Percentiles rank a stretch among this genome's conserved stretches.
Evolutionary conservation across 2,888 invertebrate genomes (phyloP).

Genomic region (Camptogramma bilineatum): DNA sequence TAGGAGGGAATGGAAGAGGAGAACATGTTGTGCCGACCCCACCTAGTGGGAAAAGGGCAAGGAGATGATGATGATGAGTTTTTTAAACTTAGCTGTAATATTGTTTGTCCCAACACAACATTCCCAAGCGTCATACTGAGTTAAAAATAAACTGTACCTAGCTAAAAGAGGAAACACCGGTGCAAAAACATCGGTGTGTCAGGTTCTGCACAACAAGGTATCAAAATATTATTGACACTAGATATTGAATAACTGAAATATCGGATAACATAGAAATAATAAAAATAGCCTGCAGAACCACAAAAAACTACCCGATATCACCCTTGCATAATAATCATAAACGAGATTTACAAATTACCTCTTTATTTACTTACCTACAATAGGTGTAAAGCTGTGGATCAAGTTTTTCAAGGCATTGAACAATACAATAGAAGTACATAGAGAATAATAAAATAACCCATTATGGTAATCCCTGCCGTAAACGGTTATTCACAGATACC

Average conservation of each 20-base stretch:
- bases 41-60: no score
- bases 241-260: not conserved
- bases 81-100: no score
- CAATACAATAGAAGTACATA: slow-evolving; percentile 30
- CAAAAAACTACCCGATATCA: not conserved
- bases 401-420: slow-evolving; percentile 31
- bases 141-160: not conserved
- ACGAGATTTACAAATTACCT: not conserved
- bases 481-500: slow-evolving; percentile 21
- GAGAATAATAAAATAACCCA: slow-evolving; percentile 21
- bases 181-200: not conserved
- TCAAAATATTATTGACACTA: not conserved
- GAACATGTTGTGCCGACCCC: no score
- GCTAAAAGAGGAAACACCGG: not conserved
- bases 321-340: not conserved
- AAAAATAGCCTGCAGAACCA: not conserved
- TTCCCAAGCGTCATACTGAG: not conserved
- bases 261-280: not conserved
- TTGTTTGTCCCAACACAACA: not conserved
- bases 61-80: no score
- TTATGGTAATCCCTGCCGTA: slow-evolving; percentile 12
- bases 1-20: no score
- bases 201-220: not conserved
- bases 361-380: not conserved
- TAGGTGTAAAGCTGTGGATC: slow-evolving; percentile 19